Base-by-base conservation (phyloP, 2,113 vertebrate genomes). In the Mus musculus region DNA sequence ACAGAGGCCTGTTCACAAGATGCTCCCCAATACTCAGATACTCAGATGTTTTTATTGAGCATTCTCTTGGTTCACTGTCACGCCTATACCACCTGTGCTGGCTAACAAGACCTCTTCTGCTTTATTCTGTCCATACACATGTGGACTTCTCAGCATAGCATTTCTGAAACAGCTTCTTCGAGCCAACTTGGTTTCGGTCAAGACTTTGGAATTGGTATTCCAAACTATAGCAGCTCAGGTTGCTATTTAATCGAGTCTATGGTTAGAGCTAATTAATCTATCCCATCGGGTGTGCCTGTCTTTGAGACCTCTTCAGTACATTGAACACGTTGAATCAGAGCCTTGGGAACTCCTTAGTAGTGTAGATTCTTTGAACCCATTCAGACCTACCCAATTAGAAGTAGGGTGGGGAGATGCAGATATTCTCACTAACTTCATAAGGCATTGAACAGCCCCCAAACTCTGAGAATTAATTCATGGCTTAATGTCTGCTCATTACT, bases 1-100 rank as follows among this genome's bases (percentile, higher is more conserved):
- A 91, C 52, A 82, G 94, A 97, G 56, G 67, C 96, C 95, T 97
- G 59, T 93, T 97, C 91, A 84, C 63, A 93, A 96, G 89, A 89
- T 71, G 26, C 46, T 46, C 78, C 82, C 85, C 73, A 11, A 17
- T 5, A 3, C 65, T 42, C 10, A 2, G 91, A 17, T 5, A 3
- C 65, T 42, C 10, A 2, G 91, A 46, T 49, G 42, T 78, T 94
- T 42, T 42, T 61, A 22, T 77, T 69, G 42, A 65, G 54, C 54
- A 87, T 95, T 84, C 73, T 75, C 63, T 67, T 61, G 56, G 52
- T 22, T 28, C 59, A 5, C 78, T 95, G 90, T 94, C 91, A 94
- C 42, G 86, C 86, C 94, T 95, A 76, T 92, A 46, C 56, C 11
- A 56, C 75, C 75, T 92, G 91, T 94, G 73, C 71, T 91, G 3